Percentiles rank a stretch among this genome's conserved stretches.
phyloP scores from a whole-genome alignment of 2,113 vertebrate species.

The Labeo catla region DNA sequence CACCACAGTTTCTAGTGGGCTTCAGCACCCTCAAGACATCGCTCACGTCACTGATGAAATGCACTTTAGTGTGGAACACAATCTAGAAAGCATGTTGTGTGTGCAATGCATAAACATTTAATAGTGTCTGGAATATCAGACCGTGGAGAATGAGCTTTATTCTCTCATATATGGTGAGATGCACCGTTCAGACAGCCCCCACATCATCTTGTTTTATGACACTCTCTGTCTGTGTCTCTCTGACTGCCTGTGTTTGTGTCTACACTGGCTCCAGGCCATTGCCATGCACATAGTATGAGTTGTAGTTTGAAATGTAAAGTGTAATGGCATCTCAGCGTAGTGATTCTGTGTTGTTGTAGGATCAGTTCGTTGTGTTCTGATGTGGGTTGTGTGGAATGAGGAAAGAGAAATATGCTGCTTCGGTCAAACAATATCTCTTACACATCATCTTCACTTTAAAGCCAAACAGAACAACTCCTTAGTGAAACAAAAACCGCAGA shows the following conservation, averaged over 20 bases:
- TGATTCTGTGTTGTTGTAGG: neutral
- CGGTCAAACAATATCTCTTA: neutral
- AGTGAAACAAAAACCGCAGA: neutral
- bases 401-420: neutral
- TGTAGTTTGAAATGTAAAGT: slow-evolving; percentile 32
- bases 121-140: slow-evolving; percentile 16
- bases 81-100: slow-evolving; percentile 2
- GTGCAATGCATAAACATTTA: neutral
- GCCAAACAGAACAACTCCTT: neutral
- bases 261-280: neutral
- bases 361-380: neutral
- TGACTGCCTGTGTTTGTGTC: slow-evolving; percentile 25
- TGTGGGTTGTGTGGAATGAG: neutral
- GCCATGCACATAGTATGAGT: neutral
- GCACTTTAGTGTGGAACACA: neutral
- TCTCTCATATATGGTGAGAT: neutral
- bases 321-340: neutral
- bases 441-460: slow-evolving; percentile 1
- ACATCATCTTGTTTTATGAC: neutral
- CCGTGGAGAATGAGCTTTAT: slow-evolving; percentile 29
- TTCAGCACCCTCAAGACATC: slow-evolving; percentile 16
- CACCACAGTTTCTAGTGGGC: neutral
- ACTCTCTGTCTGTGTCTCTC: slow-evolving; percentile 11
- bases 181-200: neutral
- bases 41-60: neutral